Evolutionary conservation across 2,888 invertebrate species (phyloP).

Genomic region (Oscheius sp.): DNA sequence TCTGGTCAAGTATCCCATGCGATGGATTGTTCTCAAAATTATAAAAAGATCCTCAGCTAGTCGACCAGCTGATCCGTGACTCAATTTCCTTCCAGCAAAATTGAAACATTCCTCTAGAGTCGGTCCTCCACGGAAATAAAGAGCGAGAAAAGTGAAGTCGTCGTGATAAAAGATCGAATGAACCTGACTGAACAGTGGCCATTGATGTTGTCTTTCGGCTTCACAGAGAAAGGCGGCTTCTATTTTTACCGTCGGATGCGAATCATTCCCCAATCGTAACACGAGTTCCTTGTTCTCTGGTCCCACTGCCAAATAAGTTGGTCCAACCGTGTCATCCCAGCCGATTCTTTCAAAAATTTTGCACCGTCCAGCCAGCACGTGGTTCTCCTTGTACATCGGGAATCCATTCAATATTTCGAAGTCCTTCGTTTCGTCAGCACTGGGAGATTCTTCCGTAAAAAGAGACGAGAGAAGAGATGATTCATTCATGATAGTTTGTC

Average conservation of each 20-base stretch:
- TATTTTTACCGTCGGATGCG: slow-evolving; percentile 34
- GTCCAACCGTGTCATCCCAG: slow-evolving; percentile 57
- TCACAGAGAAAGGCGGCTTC: slow-evolving; percentile 56
- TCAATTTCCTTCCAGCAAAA: slow-evolving; percentile 40
- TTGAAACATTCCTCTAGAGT: slow-evolving; percentile 49
- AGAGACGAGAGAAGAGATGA: too few species aligned
- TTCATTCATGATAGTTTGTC: too few species aligned
- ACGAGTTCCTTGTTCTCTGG: slow-evolving; percentile 50
- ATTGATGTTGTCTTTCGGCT: slow-evolving; percentile 42
- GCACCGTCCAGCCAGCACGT: slow-evolving; percentile 45
- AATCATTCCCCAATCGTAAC: slow-evolving; percentile 47
- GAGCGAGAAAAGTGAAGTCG: slow-evolving; percentile 35
- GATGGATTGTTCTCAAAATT: slow-evolving; percentile 10
- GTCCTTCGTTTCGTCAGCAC: too few species aligned
- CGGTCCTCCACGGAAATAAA: slow-evolving; percentile 57
- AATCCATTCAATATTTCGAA: slow-evolving; percentile 51
- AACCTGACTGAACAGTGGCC: slow-evolving; percentile 54
- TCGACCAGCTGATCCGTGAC: slow-evolving; percentile 52
- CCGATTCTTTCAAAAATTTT: slow-evolving; percentile 59
- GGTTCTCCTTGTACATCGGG: slow-evolving; percentile 47
- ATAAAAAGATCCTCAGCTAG: slow-evolving; percentile 47
- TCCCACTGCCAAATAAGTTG: slow-evolving; percentile 51
- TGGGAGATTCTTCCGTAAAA: too few species aligned
- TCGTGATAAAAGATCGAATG: slow-evolving; percentile 46
- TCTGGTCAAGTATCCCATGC: slow-evolving; percentile 38